Evolutionary conservation across 2,888 invertebrate species (phyloP).

Genomic region (Chrysolina oricalcia): DNA sequence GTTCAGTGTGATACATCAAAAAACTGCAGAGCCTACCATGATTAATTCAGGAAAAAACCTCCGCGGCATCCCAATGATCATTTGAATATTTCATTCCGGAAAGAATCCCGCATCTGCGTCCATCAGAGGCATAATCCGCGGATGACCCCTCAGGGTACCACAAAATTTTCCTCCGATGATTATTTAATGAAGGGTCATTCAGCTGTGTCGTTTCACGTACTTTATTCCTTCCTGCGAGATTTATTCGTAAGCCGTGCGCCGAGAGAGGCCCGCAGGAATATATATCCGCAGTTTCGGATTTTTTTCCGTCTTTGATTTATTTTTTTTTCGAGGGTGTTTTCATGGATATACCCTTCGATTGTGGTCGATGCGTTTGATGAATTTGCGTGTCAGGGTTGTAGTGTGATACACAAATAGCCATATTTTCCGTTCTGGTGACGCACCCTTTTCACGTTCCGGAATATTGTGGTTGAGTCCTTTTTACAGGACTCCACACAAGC

Average conservation of each 20-base stretch:
- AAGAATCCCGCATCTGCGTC: conserved; percentile 22
- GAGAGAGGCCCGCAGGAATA: not conserved
- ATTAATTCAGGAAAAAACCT: conserved; percentile 8
- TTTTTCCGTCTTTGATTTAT: conserved; percentile 15
- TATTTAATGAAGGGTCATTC: conserved; percentile 31
- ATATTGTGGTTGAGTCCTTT: no score
- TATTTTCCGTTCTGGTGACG: not conserved
- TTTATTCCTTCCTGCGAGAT: conserved; percentile 29
- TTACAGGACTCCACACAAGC: no score
- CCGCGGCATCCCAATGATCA: conserved; percentile 8
- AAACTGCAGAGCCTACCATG: not conserved
- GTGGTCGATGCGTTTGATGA: not conserved
- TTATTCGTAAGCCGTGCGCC: conserved; percentile 23
- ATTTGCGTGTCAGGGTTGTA: not conserved
- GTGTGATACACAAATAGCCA: not conserved
- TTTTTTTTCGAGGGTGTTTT: conserved; percentile 13
- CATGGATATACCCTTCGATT: conserved; percentile 3
- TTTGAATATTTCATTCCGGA: conserved; percentile 30
- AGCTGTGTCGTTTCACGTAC: conserved; percentile 23
- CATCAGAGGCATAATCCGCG: conserved; percentile 24
- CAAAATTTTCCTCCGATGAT: conserved; percentile 33
- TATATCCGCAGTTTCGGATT: conserved; percentile 3
- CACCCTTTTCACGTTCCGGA: no score
- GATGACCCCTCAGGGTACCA: conserved; percentile 29
- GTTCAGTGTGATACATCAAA: not conserved